Evolutionary conservation across 2,113 vertebrate genomes (phyloP).

Genomic region (western clawed frog (Xenopus tropicalis)): UCB_Xtro_10.0 CM004450.2:126112501-126113000

Average conservation of each 20-base stretch:
- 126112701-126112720: neutral
- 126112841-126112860: conserved; percentile 58
- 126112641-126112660: no score
- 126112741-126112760: fast-evolving
- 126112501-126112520: conserved; percentile 54
- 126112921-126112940: conserved; percentile 36
- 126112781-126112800: conserved; percentile 46
- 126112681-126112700: conserved; percentile 15
- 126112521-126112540: conserved; percentile 57
- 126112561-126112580: conserved; percentile 19
- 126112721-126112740: fast-evolving
- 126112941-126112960: fast-evolving
- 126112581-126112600: conserved; percentile 50
- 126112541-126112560: conserved; percentile 44
- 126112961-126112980: conserved; percentile 46
- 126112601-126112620: conserved; percentile 58
- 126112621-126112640: neutral
- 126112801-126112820: conserved; percentile 56
- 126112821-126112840: conserved; percentile 44
- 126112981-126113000: conserved; percentile 35
- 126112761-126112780: neutral
- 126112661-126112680: conserved; percentile 30
- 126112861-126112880: conserved; percentile 27
- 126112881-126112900: neutral
- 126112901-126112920: neutral